phyloP scores from a whole-genome alignment of 2,888 invertebrate species.

The Eupithecia pulchellata region DNA sequence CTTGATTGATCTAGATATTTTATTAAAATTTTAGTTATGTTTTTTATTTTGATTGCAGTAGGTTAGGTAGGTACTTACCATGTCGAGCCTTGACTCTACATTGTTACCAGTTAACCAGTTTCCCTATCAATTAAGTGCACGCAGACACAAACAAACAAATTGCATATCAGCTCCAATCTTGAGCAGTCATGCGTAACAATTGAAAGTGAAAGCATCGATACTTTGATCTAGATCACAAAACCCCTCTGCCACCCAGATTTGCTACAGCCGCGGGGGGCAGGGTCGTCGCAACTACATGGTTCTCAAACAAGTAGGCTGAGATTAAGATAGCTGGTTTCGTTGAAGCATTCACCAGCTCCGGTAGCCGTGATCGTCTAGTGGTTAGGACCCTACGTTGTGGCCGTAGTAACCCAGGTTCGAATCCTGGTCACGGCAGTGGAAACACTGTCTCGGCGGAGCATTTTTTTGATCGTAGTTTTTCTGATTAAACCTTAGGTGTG shows the following conservation, averaged over 20 bases:
- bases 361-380: conserved; percentile 87
- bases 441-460: conserved; percentile 32
- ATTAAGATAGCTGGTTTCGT: conserved; percentile 68
- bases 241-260: conserved; percentile 35
- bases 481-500: background rate
- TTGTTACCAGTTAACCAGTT: background rate
- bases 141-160: conserved; percentile 19
- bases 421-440: conserved; percentile 88
- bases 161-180: conserved; percentile 18
- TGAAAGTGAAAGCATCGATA: conserved; percentile 45
- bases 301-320: conserved; percentile 8
- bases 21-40: background rate
- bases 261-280: conserved; percentile 82
- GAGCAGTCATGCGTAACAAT: conserved; percentile 45
- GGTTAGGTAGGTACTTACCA: background rate
- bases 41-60: background rate
- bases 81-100: background rate
- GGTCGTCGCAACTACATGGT: conserved; percentile 25
- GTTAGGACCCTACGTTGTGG: conserved; percentile 92
- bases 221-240: conserved; percentile 73
- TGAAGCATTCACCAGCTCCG: conserved; percentile 37
- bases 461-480: background rate
- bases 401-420: conserved; percentile 91
- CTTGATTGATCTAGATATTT: conserved; percentile 10
- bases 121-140: conserved; percentile 6